Percentiles rank a stretch among this genome's conserved stretches.
Evolutionary conservation across 2,797 vertebrate genomes (phyloP).

Genomic region (Brotula barbata): DNA sequence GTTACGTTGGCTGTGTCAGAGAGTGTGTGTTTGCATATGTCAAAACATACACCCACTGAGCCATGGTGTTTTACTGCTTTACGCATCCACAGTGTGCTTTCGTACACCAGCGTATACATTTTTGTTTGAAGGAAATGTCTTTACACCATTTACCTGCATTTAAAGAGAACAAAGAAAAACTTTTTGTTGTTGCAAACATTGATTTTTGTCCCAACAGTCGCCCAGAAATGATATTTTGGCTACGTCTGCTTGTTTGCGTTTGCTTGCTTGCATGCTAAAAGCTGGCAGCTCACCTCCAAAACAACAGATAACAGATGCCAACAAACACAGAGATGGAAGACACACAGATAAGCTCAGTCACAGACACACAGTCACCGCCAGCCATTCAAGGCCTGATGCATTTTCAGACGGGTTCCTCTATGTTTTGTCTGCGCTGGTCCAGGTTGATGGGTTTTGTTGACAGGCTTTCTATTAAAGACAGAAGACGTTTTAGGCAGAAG

Average conservation of each 20-base stretch:
- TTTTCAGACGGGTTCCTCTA: not conserved
- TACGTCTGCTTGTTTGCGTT: slow-evolving; percentile 15
- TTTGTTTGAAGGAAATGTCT: slow-evolving; percentile 30
- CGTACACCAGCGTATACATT: too few relatives aligned
- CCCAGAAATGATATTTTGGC: slow-evolving; percentile 25
- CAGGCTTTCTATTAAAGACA: slow-evolving; percentile 18
- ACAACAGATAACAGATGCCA: slow-evolving; percentile 15
- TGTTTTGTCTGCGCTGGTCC: slow-evolving; percentile 7
- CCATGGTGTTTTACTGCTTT: not conserved
- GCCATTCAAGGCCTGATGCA: slow-evolving; percentile 7
- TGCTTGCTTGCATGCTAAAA: not conserved
- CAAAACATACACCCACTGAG: slow-evolving; percentile 1
- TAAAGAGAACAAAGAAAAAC: slow-evolving; percentile 1
- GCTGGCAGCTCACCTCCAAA: slow-evolving; percentile 5
- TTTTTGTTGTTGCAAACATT: slow-evolving; percentile 24
- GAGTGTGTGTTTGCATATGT: not conserved
- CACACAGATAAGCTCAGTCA: slow-evolving; percentile 19
- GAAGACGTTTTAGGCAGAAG: slow-evolving; percentile 18
- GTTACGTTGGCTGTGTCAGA: not conserved
- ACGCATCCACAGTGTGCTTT: too few relatives aligned
- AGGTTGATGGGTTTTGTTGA: slow-evolving; percentile 30
- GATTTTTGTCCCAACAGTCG: slow-evolving; percentile 32
- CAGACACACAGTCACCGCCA: slow-evolving; percentile 9
- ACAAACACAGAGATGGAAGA: slow-evolving; percentile 22
- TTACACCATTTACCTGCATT: not conserved